Conservation (phyloP, 2,113 vertebrate genomes). For the Sylvia atricapilla region DNA sequence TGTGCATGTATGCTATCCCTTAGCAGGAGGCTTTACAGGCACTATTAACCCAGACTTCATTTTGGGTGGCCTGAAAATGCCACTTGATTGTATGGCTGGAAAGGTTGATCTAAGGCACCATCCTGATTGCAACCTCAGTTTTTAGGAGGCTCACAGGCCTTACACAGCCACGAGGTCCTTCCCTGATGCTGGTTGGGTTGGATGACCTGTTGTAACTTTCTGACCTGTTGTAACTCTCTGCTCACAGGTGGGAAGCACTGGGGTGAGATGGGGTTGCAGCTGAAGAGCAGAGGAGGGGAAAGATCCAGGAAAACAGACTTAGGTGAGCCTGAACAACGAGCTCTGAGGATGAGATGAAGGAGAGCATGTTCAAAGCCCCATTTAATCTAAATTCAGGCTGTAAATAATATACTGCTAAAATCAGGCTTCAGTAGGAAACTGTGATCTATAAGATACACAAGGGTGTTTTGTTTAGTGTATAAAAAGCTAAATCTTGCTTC, state of each 20-base stretch:
- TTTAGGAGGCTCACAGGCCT: too few relatives aligned
- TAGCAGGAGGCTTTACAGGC: neutral
- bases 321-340: neutral
- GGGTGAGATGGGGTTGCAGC: neutral
- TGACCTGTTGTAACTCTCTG: neutral
- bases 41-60: neutral
- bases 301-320: too few relatives aligned
- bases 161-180: neutral
- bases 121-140: neutral
- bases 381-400: neutral
- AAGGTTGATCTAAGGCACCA: neutral
- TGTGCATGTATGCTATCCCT: neutral
- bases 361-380: neutral
- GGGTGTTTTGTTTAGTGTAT: neutral
- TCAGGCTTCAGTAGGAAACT: neutral
- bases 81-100: neutral
- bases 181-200: neutral
- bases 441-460: neutral
- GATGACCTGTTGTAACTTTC: neutral
- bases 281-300: neutral
- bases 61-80: neutral
- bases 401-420: neutral
- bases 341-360: neutral
- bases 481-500: neutral
- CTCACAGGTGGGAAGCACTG: neutral